phyloP scores from a whole-genome alignment of 2,888 invertebrate genomes.

The Leucania comma region DNA sequence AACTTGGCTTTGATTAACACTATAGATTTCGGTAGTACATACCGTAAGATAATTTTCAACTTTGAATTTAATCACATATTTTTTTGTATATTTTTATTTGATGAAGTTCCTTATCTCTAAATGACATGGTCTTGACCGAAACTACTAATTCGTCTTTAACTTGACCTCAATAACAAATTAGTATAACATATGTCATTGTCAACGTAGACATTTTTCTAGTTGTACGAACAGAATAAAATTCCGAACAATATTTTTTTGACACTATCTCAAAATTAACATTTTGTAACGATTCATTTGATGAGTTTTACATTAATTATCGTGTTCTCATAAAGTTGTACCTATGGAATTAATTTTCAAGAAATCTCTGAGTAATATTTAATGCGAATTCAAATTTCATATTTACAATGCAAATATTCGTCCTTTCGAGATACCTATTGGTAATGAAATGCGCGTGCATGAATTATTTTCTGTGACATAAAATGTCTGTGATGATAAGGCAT shows the following conservation, averaged over 20 bases:
- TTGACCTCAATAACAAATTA: conserved; percentile 24
- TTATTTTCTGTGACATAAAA: conserved; percentile 13
- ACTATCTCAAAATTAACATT: conserved; percentile 36
- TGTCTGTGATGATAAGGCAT: conserved; percentile 10
- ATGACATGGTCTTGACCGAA: conserved; percentile 22
- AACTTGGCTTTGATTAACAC: background rate
- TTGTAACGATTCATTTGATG: conserved; percentile 8
- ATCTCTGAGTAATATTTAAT: conserved; percentile 22
- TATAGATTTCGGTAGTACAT: background rate
- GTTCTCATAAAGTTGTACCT: conserved; percentile 14
- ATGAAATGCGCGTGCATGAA: conserved; percentile 11
- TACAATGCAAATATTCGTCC: conserved; percentile 39
- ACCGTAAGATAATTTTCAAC: background rate
- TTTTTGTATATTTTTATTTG: background rate
- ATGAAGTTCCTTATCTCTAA: background rate
- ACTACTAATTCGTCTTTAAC: background rate
- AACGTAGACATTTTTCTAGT: conserved; percentile 31
- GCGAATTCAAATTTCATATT: conserved; percentile 32
- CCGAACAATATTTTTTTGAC: conserved; percentile 5
- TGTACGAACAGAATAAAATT: conserved; percentile 20
- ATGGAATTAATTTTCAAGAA: conserved; percentile 31
- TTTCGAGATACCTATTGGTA: conserved; percentile 38
- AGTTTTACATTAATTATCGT: conserved; percentile 41
- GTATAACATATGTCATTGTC: conserved; percentile 20
- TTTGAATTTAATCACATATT: background rate